Percentiles rank a stretch among this genome's conserved stretches.
phyloP scores from a whole-genome alignment of 2,113 vertebrate species.

The Gallinago undulata region DNA sequence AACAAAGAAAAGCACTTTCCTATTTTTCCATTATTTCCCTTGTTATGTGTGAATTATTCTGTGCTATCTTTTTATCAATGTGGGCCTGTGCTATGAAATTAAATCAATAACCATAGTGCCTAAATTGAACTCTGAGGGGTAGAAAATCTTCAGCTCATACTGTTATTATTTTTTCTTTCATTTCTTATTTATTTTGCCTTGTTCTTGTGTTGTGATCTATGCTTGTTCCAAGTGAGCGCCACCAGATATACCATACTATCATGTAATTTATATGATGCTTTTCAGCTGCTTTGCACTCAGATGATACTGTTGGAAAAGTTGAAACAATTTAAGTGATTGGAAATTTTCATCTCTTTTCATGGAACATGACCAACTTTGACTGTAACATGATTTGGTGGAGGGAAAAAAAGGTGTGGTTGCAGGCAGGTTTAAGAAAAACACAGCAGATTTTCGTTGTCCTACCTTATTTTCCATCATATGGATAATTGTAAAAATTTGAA shows the following conservation, averaged over 20 bases:
- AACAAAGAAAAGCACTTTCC: background rate
- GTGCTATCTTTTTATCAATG: background rate
- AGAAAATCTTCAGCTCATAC: background rate
- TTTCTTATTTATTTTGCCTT: background rate
- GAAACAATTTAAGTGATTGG: background rate
- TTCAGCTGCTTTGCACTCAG: background rate
- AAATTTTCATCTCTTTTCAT: background rate
- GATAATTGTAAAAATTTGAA: background rate
- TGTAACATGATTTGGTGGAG: accelerated
- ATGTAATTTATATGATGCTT: background rate
- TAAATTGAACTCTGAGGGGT: conserved; percentile 1
- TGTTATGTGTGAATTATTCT: background rate
- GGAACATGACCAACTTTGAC: background rate
- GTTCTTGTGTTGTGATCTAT: background rate
- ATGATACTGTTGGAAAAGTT: background rate
- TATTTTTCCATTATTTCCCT: background rate
- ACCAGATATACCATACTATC: background rate
- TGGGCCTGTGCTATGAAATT: background rate
- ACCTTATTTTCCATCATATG: background rate
- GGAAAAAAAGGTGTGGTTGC: background rate
- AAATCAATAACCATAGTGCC: background rate
- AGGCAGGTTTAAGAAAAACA: background rate
- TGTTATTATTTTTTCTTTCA: background rate
- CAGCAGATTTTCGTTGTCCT: background rate
- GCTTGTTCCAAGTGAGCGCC: background rate